Evolutionary conservation across 1,140 invertebrate species (phyloP).

Genomic region (Drosophila athabasca): DNA sequence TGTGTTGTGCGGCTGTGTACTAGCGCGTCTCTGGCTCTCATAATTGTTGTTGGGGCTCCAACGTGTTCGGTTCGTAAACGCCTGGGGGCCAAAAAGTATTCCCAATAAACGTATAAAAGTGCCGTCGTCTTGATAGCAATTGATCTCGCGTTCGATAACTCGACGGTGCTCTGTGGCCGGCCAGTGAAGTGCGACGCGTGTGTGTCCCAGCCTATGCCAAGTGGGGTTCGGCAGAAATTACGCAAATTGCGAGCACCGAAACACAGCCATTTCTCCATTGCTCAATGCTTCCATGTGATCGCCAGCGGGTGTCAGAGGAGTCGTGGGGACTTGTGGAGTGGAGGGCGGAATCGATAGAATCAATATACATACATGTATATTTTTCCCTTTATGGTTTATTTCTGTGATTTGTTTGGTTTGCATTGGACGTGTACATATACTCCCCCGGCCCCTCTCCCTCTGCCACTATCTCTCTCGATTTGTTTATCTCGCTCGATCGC

Average conservation of each 20-base stretch:
- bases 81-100: constrained; percentile 28
- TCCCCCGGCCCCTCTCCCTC: constrained; percentile 15
- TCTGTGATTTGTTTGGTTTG: constrained; percentile 74
- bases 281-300: constrained; percentile 38
- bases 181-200: constrained; percentile 1
- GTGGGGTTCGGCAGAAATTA: constrained; percentile 6
- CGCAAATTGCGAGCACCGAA: not conserved
- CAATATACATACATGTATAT: too few relatives aligned
- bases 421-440: constrained; percentile 51
- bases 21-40: constrained; percentile 39
- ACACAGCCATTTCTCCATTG: too few relatives aligned
- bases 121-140: constrained; percentile 22
- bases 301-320: constrained; percentile 29
- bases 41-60: constrained; percentile 53
- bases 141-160: not conserved
- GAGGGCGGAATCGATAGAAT: too few relatives aligned
- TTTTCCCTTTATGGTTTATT: constrained; percentile 72
- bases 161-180: constrained; percentile 17
- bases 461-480: not conserved
- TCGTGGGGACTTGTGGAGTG: too few relatives aligned
- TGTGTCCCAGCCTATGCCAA: not conserved
- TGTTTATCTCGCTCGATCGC: too few relatives aligned
- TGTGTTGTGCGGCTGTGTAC: constrained; percentile 15
- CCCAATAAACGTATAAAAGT: constrained; percentile 50
- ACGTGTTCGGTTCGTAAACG: constrained; percentile 55